phyloP scores from a whole-genome alignment of 2,113 vertebrate species.

The Eubucco bourcierii region DNA sequence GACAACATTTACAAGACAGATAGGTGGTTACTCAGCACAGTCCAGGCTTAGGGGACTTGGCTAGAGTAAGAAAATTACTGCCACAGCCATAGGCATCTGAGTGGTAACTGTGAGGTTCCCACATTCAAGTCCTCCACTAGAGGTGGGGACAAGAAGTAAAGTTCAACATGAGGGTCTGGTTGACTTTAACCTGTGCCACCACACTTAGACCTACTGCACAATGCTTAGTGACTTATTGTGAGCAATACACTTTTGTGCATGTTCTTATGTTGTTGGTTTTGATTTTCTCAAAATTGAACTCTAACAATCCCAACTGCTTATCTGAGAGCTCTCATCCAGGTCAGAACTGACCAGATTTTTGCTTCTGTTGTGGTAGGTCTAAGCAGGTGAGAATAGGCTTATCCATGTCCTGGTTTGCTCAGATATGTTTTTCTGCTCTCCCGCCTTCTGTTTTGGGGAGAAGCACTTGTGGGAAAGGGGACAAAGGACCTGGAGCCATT shows the following conservation, averaged over 20 bases:
- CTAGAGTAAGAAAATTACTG: neutral
- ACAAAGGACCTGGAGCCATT: too few species aligned
- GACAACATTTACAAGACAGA: neutral
- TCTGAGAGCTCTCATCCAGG: neutral
- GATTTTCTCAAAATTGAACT: neutral
- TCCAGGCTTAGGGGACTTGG: neutral
- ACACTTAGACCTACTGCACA: neutral
- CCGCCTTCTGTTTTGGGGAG: too few species aligned
- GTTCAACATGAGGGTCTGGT: neutral
- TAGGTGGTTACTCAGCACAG: neutral
- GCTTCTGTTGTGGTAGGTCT: neutral
- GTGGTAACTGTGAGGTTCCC: neutral
- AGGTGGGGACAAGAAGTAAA: neutral
- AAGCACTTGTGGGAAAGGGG: too few species aligned
- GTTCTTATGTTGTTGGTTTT: neutral
- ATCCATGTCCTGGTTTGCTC: too few species aligned
- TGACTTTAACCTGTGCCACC: neutral
- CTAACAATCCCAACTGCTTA: neutral
- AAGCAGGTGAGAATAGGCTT: too few species aligned
- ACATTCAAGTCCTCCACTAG: neutral
- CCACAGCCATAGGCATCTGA: neutral
- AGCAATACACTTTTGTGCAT: neutral
- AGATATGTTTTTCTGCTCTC: too few species aligned
- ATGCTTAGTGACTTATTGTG: neutral
- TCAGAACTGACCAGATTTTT: neutral